These are phyloP conservation scores for Tachina grossa DNA, from an alignment of 2,888 invertebrate genomes.

Conservation along the genomic window DNA sequence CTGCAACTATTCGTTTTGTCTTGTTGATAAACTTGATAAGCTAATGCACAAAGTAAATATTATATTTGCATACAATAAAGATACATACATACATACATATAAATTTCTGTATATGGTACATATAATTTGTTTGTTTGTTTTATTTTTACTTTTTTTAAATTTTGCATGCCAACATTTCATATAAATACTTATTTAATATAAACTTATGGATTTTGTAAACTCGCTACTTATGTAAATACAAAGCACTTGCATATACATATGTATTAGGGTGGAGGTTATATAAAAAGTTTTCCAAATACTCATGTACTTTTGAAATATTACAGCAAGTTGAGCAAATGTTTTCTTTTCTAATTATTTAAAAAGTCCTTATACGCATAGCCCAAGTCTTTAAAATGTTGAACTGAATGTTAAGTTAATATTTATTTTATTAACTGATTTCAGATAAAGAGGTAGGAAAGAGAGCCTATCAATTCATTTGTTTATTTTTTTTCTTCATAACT, in stretches of 20 bases:
- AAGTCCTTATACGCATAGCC: too few relatives aligned
- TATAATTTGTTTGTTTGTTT: slow-evolving; percentile 25
- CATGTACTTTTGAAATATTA: not conserved
- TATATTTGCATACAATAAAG: slow-evolving; percentile 32
- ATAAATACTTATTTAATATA: slow-evolving; percentile 45
- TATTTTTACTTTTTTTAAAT: not conserved
- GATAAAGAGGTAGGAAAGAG: too few relatives aligned
- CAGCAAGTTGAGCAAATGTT: too few relatives aligned
- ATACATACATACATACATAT: not conserved
- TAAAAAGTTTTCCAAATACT: not conserved
- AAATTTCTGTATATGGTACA: too few relatives aligned
- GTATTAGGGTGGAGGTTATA: not conserved
- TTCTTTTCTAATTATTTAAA: too few relatives aligned
- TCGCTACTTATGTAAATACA: not conserved
- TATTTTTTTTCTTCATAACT: too few relatives aligned
- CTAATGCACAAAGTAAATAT: slow-evolving; percentile 60
- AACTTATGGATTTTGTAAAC: slow-evolving; percentile 35
- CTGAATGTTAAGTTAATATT: too few relatives aligned
- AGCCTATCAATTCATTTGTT: too few relatives aligned
- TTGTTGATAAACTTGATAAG: slow-evolving; percentile 51
- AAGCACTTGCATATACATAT: not conserved
- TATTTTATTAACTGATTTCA: too few relatives aligned
- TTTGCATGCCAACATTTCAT: slow-evolving; percentile 34
- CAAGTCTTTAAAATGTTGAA: too few relatives aligned
- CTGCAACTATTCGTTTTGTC: not conserved